phyloP scores from a whole-genome alignment of 2,113 vertebrate genomes.

The Ctenomys sociabilis region DNA sequence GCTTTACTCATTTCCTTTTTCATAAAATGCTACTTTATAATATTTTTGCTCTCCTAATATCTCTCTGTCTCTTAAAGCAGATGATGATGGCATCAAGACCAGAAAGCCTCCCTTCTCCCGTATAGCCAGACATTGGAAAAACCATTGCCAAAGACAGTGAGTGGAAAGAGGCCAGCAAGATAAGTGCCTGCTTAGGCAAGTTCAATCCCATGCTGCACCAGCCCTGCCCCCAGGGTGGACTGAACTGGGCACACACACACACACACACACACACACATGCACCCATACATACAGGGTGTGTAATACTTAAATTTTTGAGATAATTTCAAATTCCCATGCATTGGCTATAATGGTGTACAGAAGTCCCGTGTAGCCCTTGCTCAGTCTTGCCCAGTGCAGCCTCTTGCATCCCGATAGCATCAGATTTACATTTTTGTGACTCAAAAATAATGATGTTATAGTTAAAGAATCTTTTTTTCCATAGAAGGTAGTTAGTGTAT shows the following conservation, averaged over 20 bases:
- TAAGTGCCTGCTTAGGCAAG: too few species aligned
- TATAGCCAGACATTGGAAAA: not conserved
- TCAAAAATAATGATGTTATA: not conserved
- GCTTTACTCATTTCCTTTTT: slow-evolving; percentile 18
- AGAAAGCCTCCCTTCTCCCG: not conserved
- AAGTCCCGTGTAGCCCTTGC: not conserved
- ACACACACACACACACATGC: too few species aligned
- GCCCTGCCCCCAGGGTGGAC: too few species aligned
- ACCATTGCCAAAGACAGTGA: not conserved
- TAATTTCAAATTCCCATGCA: not conserved
- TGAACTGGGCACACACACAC: too few species aligned
- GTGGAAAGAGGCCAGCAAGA: too few species aligned
- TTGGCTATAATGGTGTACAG: not conserved
- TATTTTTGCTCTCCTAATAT: not conserved
- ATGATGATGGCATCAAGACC: not conserved
- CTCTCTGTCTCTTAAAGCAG: not conserved
- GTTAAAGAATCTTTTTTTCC: slow-evolving; percentile 9
- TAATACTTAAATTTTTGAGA: slow-evolving; percentile 1
- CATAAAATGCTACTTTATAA: not conserved
- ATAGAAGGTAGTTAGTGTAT: not conserved
- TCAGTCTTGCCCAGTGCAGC: not conserved
- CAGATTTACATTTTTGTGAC: not conserved
- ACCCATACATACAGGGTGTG: not conserved
- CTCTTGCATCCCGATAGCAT: not conserved
- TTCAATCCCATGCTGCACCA: too few species aligned